Evolutionary conservation across 2,888 invertebrate genomes (phyloP).

Genomic region (Steinernema carpocapsae): DNA sequence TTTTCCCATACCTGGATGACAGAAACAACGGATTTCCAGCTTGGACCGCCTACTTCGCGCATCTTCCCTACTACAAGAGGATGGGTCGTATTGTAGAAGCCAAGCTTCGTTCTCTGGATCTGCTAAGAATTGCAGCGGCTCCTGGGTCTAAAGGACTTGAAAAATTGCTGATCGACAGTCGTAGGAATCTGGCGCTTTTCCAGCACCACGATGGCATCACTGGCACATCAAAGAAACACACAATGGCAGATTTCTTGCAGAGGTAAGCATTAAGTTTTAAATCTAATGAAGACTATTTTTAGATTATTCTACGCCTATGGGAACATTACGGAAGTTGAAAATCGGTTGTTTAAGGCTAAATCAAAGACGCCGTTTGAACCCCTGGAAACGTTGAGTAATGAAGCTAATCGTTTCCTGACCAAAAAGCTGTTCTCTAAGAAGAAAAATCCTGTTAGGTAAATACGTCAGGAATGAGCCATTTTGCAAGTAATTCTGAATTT

Average conservation of each 20-base stretch:
- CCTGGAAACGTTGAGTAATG: not conserved
- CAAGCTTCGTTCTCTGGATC: slow-evolving; percentile 45
- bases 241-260: slow-evolving; percentile 88
- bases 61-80: slow-evolving; percentile 78
- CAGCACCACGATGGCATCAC: slow-evolving; percentile 98
- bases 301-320: slow-evolving; percentile 21
- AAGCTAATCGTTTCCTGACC: not conserved
- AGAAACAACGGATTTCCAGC: slow-evolving; percentile 72
- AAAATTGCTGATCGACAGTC: not conserved
- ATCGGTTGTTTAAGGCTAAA: not conserved
- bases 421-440: not conserved
- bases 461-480: no score
- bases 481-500: not conserved
- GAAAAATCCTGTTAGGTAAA: no score
- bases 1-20: slow-evolving; percentile 94
- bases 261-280: slow-evolving; percentile 70
- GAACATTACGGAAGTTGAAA: not conserved
- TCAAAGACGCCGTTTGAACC: not conserved
- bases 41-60: slow-evolving; percentile 95
- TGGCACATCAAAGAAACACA: slow-evolving; percentile 87
- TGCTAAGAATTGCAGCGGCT: slow-evolving; percentile 37
- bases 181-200: slow-evolving; percentile 83
- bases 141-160: slow-evolving; percentile 1
- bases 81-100: slow-evolving; percentile 72
- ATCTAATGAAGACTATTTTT: not conserved